Evolutionary conservation across 92 coral and sea anemone genomes (phyloP).

Genomic region (Umimayanthus chanpuru): DNA sequence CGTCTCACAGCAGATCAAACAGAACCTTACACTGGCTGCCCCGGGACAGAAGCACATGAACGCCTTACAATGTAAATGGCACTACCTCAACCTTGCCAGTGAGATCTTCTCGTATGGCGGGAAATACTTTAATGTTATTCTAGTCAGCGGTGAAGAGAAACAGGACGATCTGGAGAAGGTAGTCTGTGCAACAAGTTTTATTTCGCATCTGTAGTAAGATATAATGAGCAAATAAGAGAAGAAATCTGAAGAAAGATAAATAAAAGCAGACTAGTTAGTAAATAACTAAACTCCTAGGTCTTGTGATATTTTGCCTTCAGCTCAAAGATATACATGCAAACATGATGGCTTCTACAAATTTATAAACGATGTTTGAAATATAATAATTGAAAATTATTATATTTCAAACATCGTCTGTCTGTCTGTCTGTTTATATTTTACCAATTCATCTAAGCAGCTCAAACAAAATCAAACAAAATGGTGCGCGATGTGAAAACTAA

Average conservation of each 20-base stretch:
- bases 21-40: conserved; percentile 80
- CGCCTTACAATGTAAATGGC: conserved; percentile 83
- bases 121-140: conserved; percentile 80
- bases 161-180: conserved; percentile 49
- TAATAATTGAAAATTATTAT: too few species aligned
- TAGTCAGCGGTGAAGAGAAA: conserved; percentile 63
- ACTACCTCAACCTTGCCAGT: conserved; percentile 77
- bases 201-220: background rate
- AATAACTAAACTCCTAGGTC: too few species aligned
- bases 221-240: background rate
- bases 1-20: conserved; percentile 85
- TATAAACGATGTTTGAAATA: too few species aligned
- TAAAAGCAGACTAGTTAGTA: too few species aligned
- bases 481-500: too few species aligned
- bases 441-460: too few species aligned
- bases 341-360: too few species aligned
- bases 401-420: too few species aligned
- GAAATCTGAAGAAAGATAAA: background rate
- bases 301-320: too few species aligned
- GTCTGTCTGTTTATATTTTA: too few species aligned
- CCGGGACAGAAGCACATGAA: conserved; percentile 88
- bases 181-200: background rate
- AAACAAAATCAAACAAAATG: too few species aligned
- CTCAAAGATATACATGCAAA: too few species aligned
- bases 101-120: conserved; percentile 92